Percentiles rank a stretch among this genome's conserved stretches.
phyloP scores from a whole-genome alignment of 2,797 vertebrate species.

The Neosalanx taihuensis region DNA sequence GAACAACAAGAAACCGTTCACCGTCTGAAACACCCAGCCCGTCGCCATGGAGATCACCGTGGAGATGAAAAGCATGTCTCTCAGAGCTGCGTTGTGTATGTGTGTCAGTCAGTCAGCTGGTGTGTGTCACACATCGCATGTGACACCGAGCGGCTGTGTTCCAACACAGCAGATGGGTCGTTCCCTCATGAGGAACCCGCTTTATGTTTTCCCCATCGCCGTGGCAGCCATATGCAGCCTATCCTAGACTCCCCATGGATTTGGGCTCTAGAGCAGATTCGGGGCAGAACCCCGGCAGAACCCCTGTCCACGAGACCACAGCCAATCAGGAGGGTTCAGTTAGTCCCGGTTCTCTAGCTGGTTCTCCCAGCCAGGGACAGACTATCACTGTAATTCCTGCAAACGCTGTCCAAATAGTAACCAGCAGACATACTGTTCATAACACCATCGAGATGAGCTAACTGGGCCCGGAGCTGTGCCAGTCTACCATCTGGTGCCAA shows the following conservation, averaged over 20 bases:
- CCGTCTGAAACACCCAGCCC: slow-evolving; percentile 27
- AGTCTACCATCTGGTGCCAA: neutral
- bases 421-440: neutral
- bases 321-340: no score
- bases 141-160: neutral
- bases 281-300: no score
- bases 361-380: neutral
- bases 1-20: neutral
- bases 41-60: slow-evolving; percentile 47
- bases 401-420: neutral
- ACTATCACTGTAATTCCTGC: neutral
- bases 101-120: neutral
- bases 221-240: neutral
- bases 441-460: neutral
- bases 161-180: neutral
- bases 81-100: neutral
- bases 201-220: neutral
- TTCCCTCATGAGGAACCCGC: neutral
- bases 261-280: neutral
- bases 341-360: neutral
- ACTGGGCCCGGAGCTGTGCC: neutral
- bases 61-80: slow-evolving; percentile 34
- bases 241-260: neutral
- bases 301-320: no score
- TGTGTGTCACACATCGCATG: neutral